Evolutionary conservation across 2,797 vertebrate genomes (phyloP).

Genomic region (Lepidocolaptes lacrymiger): DNA sequence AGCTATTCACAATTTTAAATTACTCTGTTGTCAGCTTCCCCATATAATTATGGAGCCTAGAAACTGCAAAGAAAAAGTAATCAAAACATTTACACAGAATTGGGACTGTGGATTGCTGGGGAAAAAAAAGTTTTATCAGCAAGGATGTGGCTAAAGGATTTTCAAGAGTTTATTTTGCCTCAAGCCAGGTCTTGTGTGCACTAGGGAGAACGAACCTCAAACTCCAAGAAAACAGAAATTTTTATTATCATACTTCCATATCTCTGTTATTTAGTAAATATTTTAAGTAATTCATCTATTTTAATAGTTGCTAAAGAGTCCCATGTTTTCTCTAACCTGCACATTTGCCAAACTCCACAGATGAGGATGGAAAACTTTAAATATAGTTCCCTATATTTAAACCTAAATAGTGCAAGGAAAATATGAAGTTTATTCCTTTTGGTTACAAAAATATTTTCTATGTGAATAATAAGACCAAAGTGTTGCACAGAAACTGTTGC

Average conservation of each 20-base stretch:
- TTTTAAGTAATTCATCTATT: not conserved
- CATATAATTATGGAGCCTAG: not conserved
- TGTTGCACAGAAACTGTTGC: not conserved
- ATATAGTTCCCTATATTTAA: not conserved
- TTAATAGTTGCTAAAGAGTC: not conserved
- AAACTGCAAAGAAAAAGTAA: not conserved
- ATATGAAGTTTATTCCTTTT: not conserved
- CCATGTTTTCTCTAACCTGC: not conserved
- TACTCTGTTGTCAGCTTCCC: not conserved
- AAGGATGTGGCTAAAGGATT: not conserved
- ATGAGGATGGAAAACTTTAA: not conserved
- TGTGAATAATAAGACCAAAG: not conserved
- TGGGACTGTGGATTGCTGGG: not conserved
- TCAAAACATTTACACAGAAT: not conserved
- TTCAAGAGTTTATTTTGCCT: not conserved
- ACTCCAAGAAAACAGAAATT: not conserved
- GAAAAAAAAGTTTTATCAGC: not conserved
- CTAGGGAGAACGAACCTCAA: not conserved
- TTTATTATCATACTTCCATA: not conserved
- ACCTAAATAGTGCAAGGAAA: not conserved
- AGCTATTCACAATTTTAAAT: constrained; percentile 31
- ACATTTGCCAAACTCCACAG: not conserved
- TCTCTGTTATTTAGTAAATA: not conserved
- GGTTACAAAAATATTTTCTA: not conserved
- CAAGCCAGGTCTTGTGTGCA: not conserved